phyloP scores from a whole-genome alignment of 2,797 vertebrate genomes.

The Pterois miles region DNA sequence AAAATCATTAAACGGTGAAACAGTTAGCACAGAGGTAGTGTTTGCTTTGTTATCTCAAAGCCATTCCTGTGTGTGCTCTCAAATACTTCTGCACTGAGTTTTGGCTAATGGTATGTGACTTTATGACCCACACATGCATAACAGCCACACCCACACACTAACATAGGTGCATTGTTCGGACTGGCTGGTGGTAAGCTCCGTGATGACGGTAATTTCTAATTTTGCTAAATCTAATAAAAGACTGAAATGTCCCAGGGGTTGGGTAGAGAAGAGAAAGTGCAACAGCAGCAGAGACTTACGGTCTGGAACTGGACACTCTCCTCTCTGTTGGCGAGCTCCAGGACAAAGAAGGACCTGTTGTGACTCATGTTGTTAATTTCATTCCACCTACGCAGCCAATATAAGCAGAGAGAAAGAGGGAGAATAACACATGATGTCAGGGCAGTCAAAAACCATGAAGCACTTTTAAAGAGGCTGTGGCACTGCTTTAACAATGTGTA shows the following conservation, averaged over 20 bases:
- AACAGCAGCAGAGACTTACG: constrained; percentile 84
- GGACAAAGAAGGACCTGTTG: constrained; percentile 96
- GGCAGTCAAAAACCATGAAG: constrained; percentile 30
- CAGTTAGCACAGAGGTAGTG: constrained; percentile 5
- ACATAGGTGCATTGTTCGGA: constrained; percentile 46
- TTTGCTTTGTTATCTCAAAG: constrained; percentile 22
- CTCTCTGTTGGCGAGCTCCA: constrained; percentile 95
- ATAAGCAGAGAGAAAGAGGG: constrained; percentile 44
- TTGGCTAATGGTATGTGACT: constrained; percentile 33
- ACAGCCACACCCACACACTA: neutral
- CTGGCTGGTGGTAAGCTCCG: constrained; percentile 19
- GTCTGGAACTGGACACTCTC: constrained; percentile 99
- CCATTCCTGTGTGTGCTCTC: constrained; percentile 6
- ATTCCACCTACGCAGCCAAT: constrained; percentile 90
- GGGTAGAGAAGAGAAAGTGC: constrained; percentile 3
- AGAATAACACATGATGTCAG: constrained; percentile 58
- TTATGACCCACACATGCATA: constrained; percentile 21
- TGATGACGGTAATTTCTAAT: constrained; percentile 32
- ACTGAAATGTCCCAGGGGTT: constrained; percentile 22
- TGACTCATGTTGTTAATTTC: constrained; percentile 99
- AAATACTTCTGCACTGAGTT: constrained; percentile 25
- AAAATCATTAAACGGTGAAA: constrained; percentile 26
- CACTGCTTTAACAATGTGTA: constrained; percentile 13
- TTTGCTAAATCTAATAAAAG: constrained; percentile 50
- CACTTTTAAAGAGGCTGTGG: constrained; percentile 19